Conservation (phyloP, 2,113 vertebrate genomes). For the Steatornis caripensis region DNA sequence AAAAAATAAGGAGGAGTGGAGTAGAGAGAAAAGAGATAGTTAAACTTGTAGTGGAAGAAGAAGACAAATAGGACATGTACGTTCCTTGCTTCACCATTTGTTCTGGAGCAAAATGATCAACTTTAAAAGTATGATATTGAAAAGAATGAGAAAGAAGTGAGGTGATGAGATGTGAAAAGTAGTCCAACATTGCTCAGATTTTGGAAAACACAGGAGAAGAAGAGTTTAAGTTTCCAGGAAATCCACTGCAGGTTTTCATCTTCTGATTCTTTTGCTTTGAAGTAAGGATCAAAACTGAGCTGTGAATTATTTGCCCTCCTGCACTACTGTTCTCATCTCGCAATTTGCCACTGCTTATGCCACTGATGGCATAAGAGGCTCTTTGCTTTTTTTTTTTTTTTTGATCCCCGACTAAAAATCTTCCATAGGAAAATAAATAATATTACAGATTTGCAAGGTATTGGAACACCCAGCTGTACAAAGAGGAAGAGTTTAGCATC, state of each 20-base stretch:
- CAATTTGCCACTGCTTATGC: background rate
- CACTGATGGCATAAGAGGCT: background rate
- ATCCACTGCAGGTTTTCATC: background rate
- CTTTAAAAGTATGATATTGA: background rate
- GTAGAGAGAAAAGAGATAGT: background rate
- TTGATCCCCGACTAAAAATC: background rate
- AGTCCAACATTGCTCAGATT: background rate
- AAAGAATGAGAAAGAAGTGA: background rate
- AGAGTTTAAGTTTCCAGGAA: background rate
- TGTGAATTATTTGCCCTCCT: background rate
- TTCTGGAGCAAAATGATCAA: background rate
- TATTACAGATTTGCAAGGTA: background rate
- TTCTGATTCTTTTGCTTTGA: background rate
- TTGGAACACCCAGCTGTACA: background rate
- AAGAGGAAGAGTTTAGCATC: background rate
- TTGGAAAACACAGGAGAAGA: background rate
- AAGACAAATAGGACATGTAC: rapidly evolving
- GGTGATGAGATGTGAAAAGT: background rate
- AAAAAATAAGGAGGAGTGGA: background rate
- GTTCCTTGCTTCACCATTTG: background rate
- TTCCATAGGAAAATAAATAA: background rate
- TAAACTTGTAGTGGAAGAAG: background rate
- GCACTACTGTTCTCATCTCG: background rate
- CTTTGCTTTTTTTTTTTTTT: background rate
- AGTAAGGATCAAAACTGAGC: background rate